Percentiles rank a stretch among this genome's conserved stretches.
phyloP scores from a whole-genome alignment of 2,113 vertebrate genomes.

The Empidonax alnorum region DNA sequence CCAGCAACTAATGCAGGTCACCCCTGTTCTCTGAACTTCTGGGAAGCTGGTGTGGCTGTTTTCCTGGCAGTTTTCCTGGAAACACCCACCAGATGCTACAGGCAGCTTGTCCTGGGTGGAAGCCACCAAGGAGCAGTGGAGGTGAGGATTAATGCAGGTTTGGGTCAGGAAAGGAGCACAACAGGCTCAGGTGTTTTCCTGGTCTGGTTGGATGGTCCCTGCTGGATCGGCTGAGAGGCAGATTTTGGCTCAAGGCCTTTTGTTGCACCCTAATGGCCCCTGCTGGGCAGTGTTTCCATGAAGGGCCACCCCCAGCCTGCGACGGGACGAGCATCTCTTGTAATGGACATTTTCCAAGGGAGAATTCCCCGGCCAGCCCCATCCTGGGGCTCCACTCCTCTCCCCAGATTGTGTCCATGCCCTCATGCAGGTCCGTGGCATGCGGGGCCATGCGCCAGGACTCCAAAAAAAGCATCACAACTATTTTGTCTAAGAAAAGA shows the following conservation, averaged over 20 bases:
- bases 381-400: neutral
- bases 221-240: neutral
- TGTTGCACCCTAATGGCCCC: neutral
- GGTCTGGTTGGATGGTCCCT: neutral
- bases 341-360: constrained; percentile 1
- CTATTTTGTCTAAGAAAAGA: neutral
- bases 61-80: neutral
- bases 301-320: neutral
- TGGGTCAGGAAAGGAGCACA: neutral
- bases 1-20: neutral
- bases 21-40: neutral
- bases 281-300: neutral
- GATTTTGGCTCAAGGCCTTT: neutral
- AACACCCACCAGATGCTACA: neutral
- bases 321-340: constrained; percentile 42
- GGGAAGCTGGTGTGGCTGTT: neutral
- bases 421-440: constrained; percentile 68
- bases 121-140: neutral
- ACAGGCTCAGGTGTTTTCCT: neutral
- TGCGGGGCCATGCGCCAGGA: constrained; percentile 66
- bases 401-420: neutral
- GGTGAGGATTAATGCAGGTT: neutral
- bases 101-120: neutral
- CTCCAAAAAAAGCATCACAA: neutral
- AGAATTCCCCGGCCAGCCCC: neutral